phyloP scores from a whole-genome alignment of 2,113 vertebrate genomes.

The Elephas maximus region DNA sequence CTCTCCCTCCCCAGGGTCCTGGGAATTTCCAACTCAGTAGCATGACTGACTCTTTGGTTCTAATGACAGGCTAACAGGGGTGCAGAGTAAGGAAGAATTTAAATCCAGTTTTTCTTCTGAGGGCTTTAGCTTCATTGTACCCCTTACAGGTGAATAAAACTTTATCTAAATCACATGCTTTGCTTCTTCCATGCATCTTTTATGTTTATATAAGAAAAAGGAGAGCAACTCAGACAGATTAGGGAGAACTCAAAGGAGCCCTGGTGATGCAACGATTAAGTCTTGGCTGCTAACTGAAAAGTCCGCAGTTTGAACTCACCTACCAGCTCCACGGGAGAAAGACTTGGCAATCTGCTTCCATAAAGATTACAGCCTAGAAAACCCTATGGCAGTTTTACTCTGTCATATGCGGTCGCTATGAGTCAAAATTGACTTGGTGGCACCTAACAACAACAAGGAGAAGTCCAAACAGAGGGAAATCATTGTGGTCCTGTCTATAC shows the following conservation, averaged over 20 bases:
- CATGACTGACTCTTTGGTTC: not conserved
- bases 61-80: not conserved
- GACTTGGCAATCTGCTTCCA: not conserved
- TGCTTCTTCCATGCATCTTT: slow-evolving; percentile 3
- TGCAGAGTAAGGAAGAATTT: not conserved
- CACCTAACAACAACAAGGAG: not conserved
- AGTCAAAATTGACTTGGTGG: not conserved
- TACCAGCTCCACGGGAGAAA: not conserved
- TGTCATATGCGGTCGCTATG: not conserved
- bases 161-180: not conserved
- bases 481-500: not conserved
- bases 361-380: not conserved
- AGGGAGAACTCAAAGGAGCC: not conserved
- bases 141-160: not conserved
- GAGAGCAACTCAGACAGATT: not conserved
- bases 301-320: not conserved
- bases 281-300: not conserved
- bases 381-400: not conserved
- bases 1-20: not conserved
- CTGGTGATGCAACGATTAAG: not conserved
- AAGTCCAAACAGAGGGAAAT: slow-evolving; percentile 7
- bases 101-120: slow-evolving; percentile 42
- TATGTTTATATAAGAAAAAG: slow-evolving; percentile 34
- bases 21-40: not conserved
- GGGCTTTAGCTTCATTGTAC: not conserved